Conservation (phyloP, 2,888 invertebrate species). For the Polylopha cassiicola region DNA sequence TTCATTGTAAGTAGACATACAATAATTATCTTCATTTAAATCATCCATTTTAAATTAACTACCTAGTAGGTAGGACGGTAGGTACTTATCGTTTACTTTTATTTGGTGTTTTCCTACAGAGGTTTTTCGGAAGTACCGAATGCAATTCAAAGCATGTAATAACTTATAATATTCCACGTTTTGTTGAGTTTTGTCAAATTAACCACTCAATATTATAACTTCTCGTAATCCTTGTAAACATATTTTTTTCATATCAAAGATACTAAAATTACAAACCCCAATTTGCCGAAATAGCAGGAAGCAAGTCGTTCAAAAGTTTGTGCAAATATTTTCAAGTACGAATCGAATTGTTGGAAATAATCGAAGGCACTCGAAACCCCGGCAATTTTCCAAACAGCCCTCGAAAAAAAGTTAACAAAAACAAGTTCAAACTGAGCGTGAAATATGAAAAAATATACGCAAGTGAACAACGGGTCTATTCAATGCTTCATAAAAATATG, state of each 20-base stretch:
- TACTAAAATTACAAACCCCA: slow-evolving; percentile 34
- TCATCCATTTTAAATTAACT: too few species aligned
- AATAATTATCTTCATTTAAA: too few species aligned
- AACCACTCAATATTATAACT: slow-evolving; percentile 2
- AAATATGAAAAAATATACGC: slow-evolving; percentile 69
- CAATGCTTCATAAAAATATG: slow-evolving; percentile 75
- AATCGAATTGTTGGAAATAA: slow-evolving; percentile 43
- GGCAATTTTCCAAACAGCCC: slow-evolving; percentile 43
- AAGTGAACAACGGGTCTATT: slow-evolving; percentile 68
- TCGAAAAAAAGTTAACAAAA: slow-evolving; percentile 50
- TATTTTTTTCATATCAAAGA: too few species aligned
- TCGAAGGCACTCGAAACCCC: slow-evolving; percentile 42
- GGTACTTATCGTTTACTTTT: too few species aligned
- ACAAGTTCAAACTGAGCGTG: slow-evolving; percentile 64
- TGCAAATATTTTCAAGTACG: slow-evolving; percentile 45
- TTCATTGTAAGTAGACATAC: too few species aligned
- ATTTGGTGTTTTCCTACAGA: too few species aligned
- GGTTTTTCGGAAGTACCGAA: too few species aligned
- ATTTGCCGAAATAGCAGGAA: slow-evolving; percentile 52
- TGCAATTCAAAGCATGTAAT: too few species aligned
- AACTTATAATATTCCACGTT: too few species aligned
- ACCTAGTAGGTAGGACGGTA: too few species aligned
- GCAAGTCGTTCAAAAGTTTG: slow-evolving; percentile 46
- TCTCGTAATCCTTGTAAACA: slow-evolving; percentile 3
- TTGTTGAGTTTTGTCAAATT: too few species aligned